Evolutionary conservation across 1,140 invertebrate genomes (phyloP), one percentile per base, ranked within the genome.

Genomic region (Atta cephalotes): DNA sequence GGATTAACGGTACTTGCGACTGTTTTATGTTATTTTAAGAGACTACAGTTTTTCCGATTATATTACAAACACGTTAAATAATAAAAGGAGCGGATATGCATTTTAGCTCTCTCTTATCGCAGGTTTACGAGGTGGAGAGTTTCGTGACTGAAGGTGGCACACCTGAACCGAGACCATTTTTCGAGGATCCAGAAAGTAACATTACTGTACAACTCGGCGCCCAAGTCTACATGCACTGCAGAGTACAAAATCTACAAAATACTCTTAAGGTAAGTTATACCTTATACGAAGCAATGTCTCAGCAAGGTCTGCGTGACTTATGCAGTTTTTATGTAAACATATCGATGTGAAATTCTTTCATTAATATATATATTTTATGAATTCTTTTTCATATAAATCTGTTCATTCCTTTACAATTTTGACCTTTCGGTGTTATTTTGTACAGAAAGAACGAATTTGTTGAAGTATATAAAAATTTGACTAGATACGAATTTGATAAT

Each of bases 201-300:
- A 94, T 97, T 85, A 97, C 96, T 0, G 96, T 96, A 3, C 96
- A 97, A 72, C 94, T 96, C 12, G 96, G 96, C 5, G 95, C 95
- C 21, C 94, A 96, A 49, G 96, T 96, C 16, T 95, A 96, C 90
- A 95, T 97, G 87, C 96, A 97, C 90, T 97, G 97, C 90, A 94
- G 96, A 85, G 96, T 97, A 45, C 96, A 97, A 87, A 95, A 97
- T 90, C 95, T 97, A 14, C 95, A 96, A 31, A 96, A 96, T 84
- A 96, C 96, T 93, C 96, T 96, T 87, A 97, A 96, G 94, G 97
- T 97, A 92, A 94, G 95, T 94, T 65, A 16, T n/a, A 2, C 39
- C 9, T 2, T 16, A 14, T 3, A n/a, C 18, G 21, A 68, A 80
- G 25, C 35, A 16, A 51, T 16, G 18, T 28, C n/a, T 74, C 28